Base-by-base conservation (phyloP, 2,888 invertebrate genomes). In the Drosophila bunnanda region DNA sequence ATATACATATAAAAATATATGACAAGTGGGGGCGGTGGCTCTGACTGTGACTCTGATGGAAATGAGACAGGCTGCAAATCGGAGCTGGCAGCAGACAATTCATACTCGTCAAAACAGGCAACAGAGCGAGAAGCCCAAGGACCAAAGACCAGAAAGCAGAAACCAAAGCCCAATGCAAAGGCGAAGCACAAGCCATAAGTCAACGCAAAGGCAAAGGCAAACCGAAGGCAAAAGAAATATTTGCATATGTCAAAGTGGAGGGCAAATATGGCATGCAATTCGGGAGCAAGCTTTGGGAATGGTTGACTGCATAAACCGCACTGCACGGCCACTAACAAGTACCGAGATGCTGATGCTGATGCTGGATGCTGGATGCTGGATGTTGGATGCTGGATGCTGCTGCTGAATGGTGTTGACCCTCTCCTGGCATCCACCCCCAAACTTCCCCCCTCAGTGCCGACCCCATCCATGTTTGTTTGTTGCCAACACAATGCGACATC, bases 231-330 rank as follows among this genome's bases (percentile, higher is more conserved):
- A 77, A 72, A 32, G 67, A 80, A 77, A 75, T 80, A 80, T 82
- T 75, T 80, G 64, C 54, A 55, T 69, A 48, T 54, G 71, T 65
- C 70, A 78, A 86, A 78, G 74, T 72, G 75, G 58, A 76, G 25
- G 58, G 57, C 56, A 80, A 77, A 75, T 76, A 80, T 80, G 54
- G 54, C 60, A 75, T 69, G 66, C 53, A 80, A 68, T 57, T 60
- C 46, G 52, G 55, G 32, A 62, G 60, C 57, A 48, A 39, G 61
- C 50, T 43, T 32, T 22, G 25, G 64, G 61, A 76, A 71, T 67
- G 67, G 71, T 57, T 71, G 67, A 67, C 71, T 67, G 67, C 67
- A 75, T 79, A 69, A 75, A 50, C 76, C 81, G 55, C 71, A 72
- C 59, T 59, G 72, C 72, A 71, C 20, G 59, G 50, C 38, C 72